Conservation (phyloP, 1,140 invertebrate species). For the Pseudobourletiella spinata region DNA sequence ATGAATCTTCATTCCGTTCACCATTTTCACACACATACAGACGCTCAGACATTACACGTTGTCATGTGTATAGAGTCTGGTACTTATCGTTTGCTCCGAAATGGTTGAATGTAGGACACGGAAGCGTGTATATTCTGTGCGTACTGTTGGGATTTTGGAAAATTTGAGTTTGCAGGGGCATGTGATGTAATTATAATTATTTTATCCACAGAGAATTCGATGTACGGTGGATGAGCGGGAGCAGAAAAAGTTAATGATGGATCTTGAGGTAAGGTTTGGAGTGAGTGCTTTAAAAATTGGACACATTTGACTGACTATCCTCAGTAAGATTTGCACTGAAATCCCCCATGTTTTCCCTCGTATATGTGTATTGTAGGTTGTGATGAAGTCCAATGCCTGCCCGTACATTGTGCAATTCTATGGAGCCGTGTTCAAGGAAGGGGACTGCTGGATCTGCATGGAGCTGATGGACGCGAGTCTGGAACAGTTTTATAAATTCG, state of each 20-base stretch:
- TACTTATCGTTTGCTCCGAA: too few relatives aligned
- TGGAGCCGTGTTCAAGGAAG: slow-evolving; percentile 89
- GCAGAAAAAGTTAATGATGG: slow-evolving; percentile 90
- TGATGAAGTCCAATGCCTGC: slow-evolving; percentile 89
- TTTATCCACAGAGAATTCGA: slow-evolving; percentile 66
- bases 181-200: not conserved
- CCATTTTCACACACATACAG: too few relatives aligned
- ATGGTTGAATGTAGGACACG: too few relatives aligned
- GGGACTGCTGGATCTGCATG: slow-evolving; percentile 99
- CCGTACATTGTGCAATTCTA: slow-evolving; percentile 96
- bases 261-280: slow-evolving; percentile 77
- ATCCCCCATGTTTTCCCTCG: not conserved
- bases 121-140: too few relatives aligned
- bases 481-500: slow-evolving; percentile 89
- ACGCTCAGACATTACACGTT: too few relatives aligned
- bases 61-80: too few relatives aligned
- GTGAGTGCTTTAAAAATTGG: too few relatives aligned
- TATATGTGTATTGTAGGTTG: slow-evolving; percentile 45
- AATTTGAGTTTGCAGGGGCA: too few relatives aligned
- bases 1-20: too few relatives aligned
- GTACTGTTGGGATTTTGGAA: too few relatives aligned
- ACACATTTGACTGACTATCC: too few relatives aligned
- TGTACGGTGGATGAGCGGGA: slow-evolving; percentile 86
- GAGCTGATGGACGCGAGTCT: slow-evolving; percentile 97
- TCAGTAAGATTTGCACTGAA: slow-evolving; percentile 34